A percentile compares a stretch with the other conserved stretches of the same genome.
phyloP scores from a whole-genome alignment of 2,113 vertebrate species.

The Rhinoptilus africanus region DNA sequence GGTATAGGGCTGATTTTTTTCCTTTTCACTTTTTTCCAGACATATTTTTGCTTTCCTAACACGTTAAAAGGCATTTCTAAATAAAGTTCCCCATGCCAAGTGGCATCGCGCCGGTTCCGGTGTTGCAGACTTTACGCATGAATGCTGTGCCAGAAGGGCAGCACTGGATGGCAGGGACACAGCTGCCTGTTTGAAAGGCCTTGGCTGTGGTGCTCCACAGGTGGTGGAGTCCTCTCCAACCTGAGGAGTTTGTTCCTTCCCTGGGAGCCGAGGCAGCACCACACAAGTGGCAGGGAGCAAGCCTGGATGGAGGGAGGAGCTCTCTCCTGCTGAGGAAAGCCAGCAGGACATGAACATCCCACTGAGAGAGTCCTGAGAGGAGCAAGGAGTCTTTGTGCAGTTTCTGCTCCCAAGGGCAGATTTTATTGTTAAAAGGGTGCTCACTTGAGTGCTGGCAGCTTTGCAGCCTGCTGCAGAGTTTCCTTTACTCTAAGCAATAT shows the following conservation, averaged over 20 bases:
- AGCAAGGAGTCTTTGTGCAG: not conserved
- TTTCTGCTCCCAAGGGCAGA: not conserved
- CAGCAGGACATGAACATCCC: not conserved
- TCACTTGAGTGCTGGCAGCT: not conserved
- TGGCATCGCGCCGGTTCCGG: fast-evolving
- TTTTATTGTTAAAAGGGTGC: not conserved
- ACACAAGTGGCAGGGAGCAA: fast-evolving
- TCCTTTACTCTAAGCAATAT: not conserved
- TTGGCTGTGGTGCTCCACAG: not conserved
- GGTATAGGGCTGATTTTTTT: not conserved
- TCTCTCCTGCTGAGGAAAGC: not conserved
- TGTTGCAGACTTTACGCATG: fast-evolving
- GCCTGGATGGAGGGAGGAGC: not conserved
- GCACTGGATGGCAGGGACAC: not conserved
- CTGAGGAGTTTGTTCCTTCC: not conserved
- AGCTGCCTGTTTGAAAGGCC: not conserved
- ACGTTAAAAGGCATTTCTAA: not conserved
- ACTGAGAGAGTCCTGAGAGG: not conserved
- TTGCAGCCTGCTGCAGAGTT: not conserved
- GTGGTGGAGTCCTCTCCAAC: not conserved
- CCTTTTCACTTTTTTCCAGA: not conserved
- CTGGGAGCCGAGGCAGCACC: not conserved
- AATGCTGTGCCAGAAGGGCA: not conserved
- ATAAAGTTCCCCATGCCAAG: not conserved
- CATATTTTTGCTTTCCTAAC: not conserved